phyloP scores from a whole-genome alignment of 2,888 invertebrate genomes.

The Brachypterus glaber region DNA sequence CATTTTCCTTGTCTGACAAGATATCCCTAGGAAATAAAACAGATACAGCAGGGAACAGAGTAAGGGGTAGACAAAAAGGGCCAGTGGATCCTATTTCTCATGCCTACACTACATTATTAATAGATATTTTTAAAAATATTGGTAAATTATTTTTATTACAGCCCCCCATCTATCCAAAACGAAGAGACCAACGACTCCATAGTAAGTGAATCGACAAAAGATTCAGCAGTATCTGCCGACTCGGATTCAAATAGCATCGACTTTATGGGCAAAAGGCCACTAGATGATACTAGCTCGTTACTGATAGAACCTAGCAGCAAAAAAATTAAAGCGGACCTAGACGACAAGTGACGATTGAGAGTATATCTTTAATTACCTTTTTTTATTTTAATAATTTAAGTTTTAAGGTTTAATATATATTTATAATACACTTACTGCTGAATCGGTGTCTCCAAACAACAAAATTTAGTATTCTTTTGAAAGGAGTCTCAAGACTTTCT shows the following conservation, averaged over 20 bases:
- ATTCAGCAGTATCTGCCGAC: constrained; percentile 30
- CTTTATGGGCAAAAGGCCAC: constrained; percentile 35
- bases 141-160: too few relatives aligned
- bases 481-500: too few relatives aligned
- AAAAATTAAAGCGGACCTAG: constrained; percentile 42
- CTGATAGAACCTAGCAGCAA: constrained; percentile 44
- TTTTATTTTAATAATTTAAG: constrained; percentile 26
- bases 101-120: too few relatives aligned
- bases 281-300: constrained; percentile 38
- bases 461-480: too few relatives aligned
- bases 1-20: too few relatives aligned
- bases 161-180: constrained; percentile 42
- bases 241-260: constrained; percentile 30
- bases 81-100: too few relatives aligned
- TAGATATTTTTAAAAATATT: too few relatives aligned
- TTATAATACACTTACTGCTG: constrained; percentile 24
- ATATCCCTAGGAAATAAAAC: too few relatives aligned
- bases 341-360: constrained; percentile 45
- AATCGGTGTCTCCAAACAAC: too few relatives aligned
- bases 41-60: too few relatives aligned
- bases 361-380: constrained; percentile 29
- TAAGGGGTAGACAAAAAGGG: too few relatives aligned
- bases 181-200: constrained; percentile 49
- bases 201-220: constrained; percentile 42
- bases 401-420: constrained; percentile 23